Base-by-base conservation (phyloP, 2,113 vertebrate genomes). In the Burhinus bistriatus region DNA sequence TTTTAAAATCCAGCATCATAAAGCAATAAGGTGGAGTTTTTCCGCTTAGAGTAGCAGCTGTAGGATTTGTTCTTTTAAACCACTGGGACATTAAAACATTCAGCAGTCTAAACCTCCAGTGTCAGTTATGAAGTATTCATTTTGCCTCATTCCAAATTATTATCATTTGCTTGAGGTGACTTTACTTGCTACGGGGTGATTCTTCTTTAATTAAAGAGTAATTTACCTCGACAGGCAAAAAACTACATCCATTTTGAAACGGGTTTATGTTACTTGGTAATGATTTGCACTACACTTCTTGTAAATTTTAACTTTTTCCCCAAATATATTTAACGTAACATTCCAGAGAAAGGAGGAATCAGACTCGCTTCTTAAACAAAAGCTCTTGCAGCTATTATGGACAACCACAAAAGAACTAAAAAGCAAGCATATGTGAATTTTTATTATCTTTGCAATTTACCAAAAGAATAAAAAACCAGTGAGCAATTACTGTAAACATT, bases 161-260 rank as follows among this genome's bases (percentile, higher is more conserved):
- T 95, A 59, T 89, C 72, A 86, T 97, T 97, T 94, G 91, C 96
- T 96, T 93, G 66, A 91, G 80, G 68, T 96, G 65, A 90, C 87
- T 97, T 96, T 73, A 91, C 87, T 96, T 96, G 80, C 95, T 95
- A n/a, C 20, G 58, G 84, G 44, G 79, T 80, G 59, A 83, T 69
- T 93, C 66, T 87, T 89, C 64, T 87, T 97, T 97, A 97, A 97
- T 97, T 97, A 97, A 97, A 97, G 80, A 97, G 62, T 49, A 83
- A 72, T 82, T 91, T 84, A 90, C 73, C 95, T 95, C 87, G 92
- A 77, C 72, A 91, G 89, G 87, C 71, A 94, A 65, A 96, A 75
- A 49, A 11, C 5, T 23, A 4, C 11, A 5, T 15, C 57, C 34
- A 71, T 78, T 92, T 87, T 84, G 75, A 91, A 95, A 65, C 47